Conservation (phyloP, 1,140 invertebrate species). For the Popillia japonica region DNA sequence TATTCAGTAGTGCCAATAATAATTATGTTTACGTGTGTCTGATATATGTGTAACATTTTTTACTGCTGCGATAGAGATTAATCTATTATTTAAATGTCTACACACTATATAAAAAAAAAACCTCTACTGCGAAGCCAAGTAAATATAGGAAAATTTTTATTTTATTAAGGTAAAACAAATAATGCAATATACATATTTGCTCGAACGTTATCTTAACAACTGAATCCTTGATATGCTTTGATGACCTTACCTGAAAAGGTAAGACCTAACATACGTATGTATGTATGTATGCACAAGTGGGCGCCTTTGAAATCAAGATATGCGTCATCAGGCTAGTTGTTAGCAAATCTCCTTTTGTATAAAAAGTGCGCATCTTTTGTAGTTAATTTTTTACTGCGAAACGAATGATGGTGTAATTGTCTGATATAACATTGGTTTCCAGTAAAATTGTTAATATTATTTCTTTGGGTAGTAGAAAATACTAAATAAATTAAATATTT, state of each 20-base stretch:
- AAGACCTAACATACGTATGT: neutral
- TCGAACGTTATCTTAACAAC: neutral
- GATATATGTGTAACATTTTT: no score
- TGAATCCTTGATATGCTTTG: conserved; percentile 3
- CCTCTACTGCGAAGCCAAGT: neutral
- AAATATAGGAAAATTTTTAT: neutral
- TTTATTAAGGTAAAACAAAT: conserved; percentile 1
- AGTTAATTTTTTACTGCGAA: neutral
- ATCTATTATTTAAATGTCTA: no score
- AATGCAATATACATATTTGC: neutral
- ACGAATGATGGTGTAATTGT: neutral
- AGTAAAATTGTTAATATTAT: neutral
- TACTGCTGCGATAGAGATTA: no score
- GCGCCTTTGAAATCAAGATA: neutral
- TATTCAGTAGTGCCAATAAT: no score
- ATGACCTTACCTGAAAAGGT: conserved; percentile 37
- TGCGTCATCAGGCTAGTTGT: conserved; percentile 17
- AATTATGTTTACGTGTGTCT: no score
- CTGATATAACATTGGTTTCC: neutral
- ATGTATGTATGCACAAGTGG: neutral
- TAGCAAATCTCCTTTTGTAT: conserved; percentile 28
- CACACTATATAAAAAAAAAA: neutral
- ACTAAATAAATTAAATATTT: neutral
- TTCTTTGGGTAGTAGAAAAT: neutral
- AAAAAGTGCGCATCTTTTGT: conserved; percentile 31